Conservation (phyloP, 2,113 vertebrate genomes). For the Herpetotheres cachinnans region DNA sequence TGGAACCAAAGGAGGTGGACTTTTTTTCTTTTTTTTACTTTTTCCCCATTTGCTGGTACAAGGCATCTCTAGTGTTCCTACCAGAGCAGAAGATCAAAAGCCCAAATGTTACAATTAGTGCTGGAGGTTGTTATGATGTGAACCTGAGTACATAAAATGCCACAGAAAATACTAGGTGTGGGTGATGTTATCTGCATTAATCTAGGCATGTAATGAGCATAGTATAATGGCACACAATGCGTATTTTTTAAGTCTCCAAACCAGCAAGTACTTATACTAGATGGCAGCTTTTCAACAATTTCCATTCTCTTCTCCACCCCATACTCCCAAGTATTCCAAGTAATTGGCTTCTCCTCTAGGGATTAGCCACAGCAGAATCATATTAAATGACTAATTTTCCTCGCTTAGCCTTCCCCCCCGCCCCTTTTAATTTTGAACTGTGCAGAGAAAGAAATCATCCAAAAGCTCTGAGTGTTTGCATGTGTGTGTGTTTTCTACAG, state of each 20-base stretch:
- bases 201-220: neutral
- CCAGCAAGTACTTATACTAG: neutral
- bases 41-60: neutral
- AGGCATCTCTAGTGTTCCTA: neutral
- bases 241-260: slow-evolving; percentile 13
- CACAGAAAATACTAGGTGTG: slow-evolving; percentile 1
- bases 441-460: neutral
- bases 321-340: neutral
- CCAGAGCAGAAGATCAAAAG: neutral
- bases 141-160: neutral
- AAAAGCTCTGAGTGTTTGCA: neutral
- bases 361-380: neutral
- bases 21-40: neutral
- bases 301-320: slow-evolving; percentile 21
- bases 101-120: neutral
- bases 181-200: slow-evolving; percentile 19
- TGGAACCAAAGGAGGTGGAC: neutral
- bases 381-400: slow-evolving; percentile 2
- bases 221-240: neutral
- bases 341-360: neutral
- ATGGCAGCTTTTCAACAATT: slow-evolving; percentile 38
- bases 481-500: neutral
- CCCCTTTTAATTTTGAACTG: neutral
- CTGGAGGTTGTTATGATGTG: neutral
- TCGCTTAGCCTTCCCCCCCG: neutral